Percentiles rank a stretch among this genome's conserved stretches.
Conservation (phyloP, 2,797 vertebrate species). For the Catharus ustulatus region DNA sequence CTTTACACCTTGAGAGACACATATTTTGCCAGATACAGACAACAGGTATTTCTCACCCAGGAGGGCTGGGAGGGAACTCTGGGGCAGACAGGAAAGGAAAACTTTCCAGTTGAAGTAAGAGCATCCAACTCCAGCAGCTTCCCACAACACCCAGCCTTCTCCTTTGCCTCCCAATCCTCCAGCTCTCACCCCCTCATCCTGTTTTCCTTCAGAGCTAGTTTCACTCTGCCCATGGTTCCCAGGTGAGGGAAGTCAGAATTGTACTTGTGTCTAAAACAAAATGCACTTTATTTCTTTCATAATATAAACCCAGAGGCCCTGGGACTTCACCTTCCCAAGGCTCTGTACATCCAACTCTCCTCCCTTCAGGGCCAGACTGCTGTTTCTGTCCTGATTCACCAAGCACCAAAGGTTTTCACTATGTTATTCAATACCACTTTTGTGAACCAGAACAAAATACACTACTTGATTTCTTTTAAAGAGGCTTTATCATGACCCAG, state of each 20-base stretch:
- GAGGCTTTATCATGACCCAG: conserved; percentile 32
- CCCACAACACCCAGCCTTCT: background rate
- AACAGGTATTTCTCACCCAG: background rate
- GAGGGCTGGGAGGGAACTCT: background rate
- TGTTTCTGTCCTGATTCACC: background rate
- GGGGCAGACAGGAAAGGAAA: background rate
- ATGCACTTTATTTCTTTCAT: background rate
- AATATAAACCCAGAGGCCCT: background rate
- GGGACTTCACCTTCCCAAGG: background rate
- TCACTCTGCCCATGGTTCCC: background rate
- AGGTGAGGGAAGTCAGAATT: background rate
- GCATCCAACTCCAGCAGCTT: background rate
- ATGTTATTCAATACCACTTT: background rate
- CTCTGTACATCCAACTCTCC: background rate
- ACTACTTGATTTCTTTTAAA: conserved; percentile 25
- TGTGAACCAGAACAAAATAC: conserved; percentile 38
- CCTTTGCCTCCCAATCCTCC: background rate
- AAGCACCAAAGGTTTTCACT: background rate
- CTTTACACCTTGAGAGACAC: background rate
- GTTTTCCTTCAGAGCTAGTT: background rate
- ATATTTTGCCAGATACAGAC: background rate
- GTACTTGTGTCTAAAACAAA: background rate
- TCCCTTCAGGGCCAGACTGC: background rate
- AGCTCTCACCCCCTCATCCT: background rate
- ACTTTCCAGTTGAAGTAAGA: background rate